Conservation (phyloP, 2,113 vertebrate genomes). For the Ictidomys tridecemlineatus region DNA sequence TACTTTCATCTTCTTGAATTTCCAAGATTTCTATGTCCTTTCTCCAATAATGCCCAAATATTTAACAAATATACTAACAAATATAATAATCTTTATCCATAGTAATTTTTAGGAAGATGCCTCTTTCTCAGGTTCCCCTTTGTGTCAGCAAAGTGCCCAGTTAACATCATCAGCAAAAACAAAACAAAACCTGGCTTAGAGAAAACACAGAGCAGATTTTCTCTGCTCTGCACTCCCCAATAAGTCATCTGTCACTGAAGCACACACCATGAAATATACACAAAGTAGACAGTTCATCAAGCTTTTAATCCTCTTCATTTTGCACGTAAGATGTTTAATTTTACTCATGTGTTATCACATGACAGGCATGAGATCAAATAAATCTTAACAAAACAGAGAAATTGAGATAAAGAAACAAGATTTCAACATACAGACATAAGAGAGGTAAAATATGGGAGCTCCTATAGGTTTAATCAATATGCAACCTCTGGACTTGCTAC, state of each 20-base stretch:
- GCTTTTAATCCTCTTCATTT: not conserved
- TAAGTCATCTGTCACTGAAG: not conserved
- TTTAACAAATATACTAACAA: not conserved
- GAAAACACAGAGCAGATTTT: not conserved
- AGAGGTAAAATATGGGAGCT: not conserved
- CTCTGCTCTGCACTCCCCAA: not conserved
- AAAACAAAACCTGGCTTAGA: not conserved
- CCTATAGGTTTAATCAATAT: not conserved
- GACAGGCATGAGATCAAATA: not conserved
- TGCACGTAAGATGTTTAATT: not conserved
- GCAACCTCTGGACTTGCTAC: not conserved
- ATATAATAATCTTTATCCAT: not conserved
- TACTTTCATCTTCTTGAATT: not conserved
- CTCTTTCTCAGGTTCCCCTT: not conserved
- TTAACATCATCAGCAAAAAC: not conserved
- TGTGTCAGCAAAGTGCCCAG: not conserved
- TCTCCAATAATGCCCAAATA: not conserved
- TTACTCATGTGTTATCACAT: constrained; percentile 7
- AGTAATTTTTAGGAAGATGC: not conserved
- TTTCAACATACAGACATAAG: not conserved
- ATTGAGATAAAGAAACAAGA: not conserved
- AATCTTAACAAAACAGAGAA: constrained; percentile 55
- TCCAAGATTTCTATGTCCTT: constrained; percentile 4
- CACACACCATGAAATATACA: not conserved
- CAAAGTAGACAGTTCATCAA: not conserved